Evolutionary conservation across 2,888 invertebrate genomes (phyloP).

Genomic region (Zaprionus obscuricornis): DNA sequence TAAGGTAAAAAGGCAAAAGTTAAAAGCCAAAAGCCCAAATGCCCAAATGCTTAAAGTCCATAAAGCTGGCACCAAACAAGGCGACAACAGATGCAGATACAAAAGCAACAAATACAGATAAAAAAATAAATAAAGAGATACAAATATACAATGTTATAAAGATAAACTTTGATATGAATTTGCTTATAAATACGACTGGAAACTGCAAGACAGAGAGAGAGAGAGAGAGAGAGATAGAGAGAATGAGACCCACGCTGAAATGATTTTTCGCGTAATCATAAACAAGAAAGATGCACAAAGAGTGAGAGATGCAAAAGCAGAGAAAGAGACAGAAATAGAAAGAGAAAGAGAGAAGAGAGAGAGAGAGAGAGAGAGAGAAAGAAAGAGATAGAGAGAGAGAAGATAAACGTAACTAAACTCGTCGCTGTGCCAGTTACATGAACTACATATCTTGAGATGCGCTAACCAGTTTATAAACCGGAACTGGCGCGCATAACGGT

Average conservation of each 20-base stretch:
- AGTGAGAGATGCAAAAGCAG: neutral
- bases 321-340: neutral
- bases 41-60: too few species aligned
- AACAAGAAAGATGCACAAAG: conserved; percentile 21
- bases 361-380: neutral
- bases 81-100: conserved; percentile 33
- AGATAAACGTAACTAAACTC: neutral
- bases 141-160: conserved; percentile 1
- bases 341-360: neutral
- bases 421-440: conserved; percentile 68
- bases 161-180: conserved; percentile 6
- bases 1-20: conserved; percentile 15
- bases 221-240: neutral
- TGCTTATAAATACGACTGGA: conserved; percentile 16
- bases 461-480: conserved; percentile 69
- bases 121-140: conserved; percentile 3
- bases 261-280: conserved; percentile 71
- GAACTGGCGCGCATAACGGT: conserved; percentile 73
- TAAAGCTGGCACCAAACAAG: conserved; percentile 30
- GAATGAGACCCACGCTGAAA: conserved; percentile 40
- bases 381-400: too few species aligned
- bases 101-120: conserved; percentile 5
- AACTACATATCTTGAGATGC: conserved; percentile 55
- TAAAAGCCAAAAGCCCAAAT: conserved; percentile 30
- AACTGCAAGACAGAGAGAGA: conserved; percentile 11